phyloP scores from a whole-genome alignment of 2,888 invertebrate species.

The Allolobophora icterica region DNA sequence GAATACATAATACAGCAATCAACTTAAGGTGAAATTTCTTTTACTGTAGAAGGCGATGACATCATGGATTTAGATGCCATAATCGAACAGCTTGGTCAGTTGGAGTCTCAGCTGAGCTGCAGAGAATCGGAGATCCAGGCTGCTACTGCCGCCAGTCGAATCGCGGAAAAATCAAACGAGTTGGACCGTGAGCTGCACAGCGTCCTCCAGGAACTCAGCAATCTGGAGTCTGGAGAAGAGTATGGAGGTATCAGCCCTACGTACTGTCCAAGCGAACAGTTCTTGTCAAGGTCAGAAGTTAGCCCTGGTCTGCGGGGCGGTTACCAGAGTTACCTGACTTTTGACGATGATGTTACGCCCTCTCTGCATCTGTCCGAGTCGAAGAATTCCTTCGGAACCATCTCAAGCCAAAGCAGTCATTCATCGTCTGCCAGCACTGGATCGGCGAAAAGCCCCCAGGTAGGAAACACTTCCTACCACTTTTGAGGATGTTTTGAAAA shows the following conservation, averaged over 20 bases:
- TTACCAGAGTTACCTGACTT: background rate
- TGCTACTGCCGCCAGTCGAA: background rate
- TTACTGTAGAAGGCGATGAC: background rate
- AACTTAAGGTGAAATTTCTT: background rate
- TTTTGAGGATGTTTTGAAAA: too few relatives aligned
- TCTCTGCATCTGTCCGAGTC: background rate
- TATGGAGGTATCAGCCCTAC: background rate
- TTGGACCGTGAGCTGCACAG: background rate
- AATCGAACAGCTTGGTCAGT: constrained; percentile 29
- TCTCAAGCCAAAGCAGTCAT: constrained; percentile 24
- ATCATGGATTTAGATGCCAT: constrained; percentile 33
- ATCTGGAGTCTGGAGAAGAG: background rate
- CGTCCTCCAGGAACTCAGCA: constrained; percentile 21
- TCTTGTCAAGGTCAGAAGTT: background rate
- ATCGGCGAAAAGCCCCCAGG: background rate
- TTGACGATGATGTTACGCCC: background rate
- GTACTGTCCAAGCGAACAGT: background rate
- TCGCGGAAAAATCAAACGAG: background rate
- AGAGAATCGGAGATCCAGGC: background rate
- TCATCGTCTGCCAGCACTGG: background rate
- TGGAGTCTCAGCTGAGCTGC: constrained; percentile 32
- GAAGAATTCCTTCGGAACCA: constrained; percentile 12
- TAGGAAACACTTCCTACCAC: background rate
- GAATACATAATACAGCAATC: background rate
- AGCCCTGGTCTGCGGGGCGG: background rate